Base-by-base conservation (phyloP, 2,797 vertebrate species). In the Sciaenops ocellatus region DNA sequence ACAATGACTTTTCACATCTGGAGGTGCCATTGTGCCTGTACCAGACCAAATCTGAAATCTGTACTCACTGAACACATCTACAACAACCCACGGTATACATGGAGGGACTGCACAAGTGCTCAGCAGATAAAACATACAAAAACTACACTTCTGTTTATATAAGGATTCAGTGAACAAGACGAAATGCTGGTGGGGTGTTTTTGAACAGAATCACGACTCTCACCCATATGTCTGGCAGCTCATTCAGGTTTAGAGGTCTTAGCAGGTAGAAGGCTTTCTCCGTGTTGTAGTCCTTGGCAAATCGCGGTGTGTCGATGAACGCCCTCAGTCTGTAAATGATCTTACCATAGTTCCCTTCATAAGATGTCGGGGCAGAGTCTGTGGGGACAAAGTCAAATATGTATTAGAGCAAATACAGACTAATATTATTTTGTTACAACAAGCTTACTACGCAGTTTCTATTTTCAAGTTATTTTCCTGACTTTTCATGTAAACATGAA, bases 281-380 rank as follows among this genome's bases (percentile, higher is more conserved):
- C 51, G 91, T 91, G 73, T 92, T 97, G 90, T 98, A 97, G 85
- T 98, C 96, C 90, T 98, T 99, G 76, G 96, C 88, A 48, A 99
- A 99, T 6, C 97, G 96, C 0, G 97, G 96, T 0, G 97, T 99
- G 85, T 99, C 97, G 20, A 99, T 96, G 70, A 96, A 95, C 4
- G 96, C 96, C 79, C 95, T 95, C 66, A 99, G 84, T 92, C 97
- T 96, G 89, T 99, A 97, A 17, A 95, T 84, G 8, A 98, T 97
- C 87, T 92, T 96, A n/a, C 98, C 98, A 63, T 98, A 99, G 51
- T 93, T 97, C 10, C 98, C 98, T 94, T 98, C 97, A 47, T 97
- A 99, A 5, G 98, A 99, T 0, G 97, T 98, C 0, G 98, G 97
- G 13, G 96, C 96, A 12, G 97, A 90, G 22, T 92, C 98, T 99